phyloP scores from a whole-genome alignment of 2,888 invertebrate species.

The Acanthoscelides obtectus region DNA sequence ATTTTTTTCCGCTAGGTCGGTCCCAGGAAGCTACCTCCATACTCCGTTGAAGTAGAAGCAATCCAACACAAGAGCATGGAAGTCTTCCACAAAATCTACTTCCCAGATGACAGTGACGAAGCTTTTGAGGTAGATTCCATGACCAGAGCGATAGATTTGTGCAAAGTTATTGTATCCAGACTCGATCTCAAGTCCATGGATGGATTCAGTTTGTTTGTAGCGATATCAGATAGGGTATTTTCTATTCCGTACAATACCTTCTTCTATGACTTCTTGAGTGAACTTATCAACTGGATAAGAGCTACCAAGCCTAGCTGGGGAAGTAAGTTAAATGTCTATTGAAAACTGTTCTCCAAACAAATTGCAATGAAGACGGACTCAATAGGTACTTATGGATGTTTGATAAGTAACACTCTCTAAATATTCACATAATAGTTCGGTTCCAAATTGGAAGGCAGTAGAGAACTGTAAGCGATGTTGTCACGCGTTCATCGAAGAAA shows the following conservation, averaged over 20 bases:
- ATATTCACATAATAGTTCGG: no score
- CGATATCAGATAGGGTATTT: conserved; percentile 88
- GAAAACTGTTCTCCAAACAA: no score
- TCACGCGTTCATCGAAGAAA: no score
- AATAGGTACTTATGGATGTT: no score
- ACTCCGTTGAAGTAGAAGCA: conserved; percentile 91
- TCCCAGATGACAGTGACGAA: conserved; percentile 92
- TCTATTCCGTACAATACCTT: conserved; percentile 90
- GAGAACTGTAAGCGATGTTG: no score
- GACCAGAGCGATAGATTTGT: conserved; percentile 82
- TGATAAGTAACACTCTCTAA: no score
- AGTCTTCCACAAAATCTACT: conserved; percentile 93
- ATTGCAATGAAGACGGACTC: no score
- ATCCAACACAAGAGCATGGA: conserved; percentile 91
- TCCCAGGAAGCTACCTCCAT: conserved; percentile 65
- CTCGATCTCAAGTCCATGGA: conserved; percentile 74
- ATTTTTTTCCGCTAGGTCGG: conserved; percentile 38
- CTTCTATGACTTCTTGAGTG: conserved; percentile 93
- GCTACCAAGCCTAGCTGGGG: conserved; percentile 63
- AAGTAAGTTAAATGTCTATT: no score
- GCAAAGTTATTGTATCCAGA: conserved; percentile 72
- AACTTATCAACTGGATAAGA: conserved; percentile 86
- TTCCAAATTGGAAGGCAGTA: no score
- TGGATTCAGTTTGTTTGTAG: conserved; percentile 91
- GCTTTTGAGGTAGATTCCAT: conserved; percentile 93